Evolutionary conservation across 2,888 invertebrate species (phyloP).

Genomic region (Cerastis leucographa): DNA sequence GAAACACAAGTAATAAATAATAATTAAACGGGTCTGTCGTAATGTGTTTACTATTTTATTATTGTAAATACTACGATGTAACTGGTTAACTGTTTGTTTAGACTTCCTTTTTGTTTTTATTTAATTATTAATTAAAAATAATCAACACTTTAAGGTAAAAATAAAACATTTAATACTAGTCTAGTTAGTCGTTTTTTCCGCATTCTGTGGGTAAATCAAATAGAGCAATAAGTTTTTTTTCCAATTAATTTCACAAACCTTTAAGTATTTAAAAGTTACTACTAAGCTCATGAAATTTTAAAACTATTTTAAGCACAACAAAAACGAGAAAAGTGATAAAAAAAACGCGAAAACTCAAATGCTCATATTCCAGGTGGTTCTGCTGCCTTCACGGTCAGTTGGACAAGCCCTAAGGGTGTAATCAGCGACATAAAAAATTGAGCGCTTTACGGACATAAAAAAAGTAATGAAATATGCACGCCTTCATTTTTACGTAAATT

Average conservation of each 20-base stretch:
- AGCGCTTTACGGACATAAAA: slow-evolving; percentile 77
- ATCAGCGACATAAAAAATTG: slow-evolving; percentile 85
- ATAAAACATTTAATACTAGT: slow-evolving; percentile 11
- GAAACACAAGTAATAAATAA: slow-evolving; percentile 29
- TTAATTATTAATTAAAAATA: slow-evolving; percentile 28
- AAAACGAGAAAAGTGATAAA: not conserved
- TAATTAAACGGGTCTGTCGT: slow-evolving; percentile 36
- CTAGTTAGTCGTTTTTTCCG: slow-evolving; percentile 1
- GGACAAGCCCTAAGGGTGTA: slow-evolving; percentile 76
- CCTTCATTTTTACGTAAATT: slow-evolving; percentile 80
- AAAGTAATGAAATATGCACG: slow-evolving; percentile 81
- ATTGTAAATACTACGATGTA: slow-evolving; percentile 12
- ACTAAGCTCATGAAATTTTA: not conserved
- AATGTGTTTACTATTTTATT: slow-evolving; percentile 22
- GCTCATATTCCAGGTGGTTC: slow-evolving; percentile 42
- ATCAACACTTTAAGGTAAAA: slow-evolving; percentile 32
- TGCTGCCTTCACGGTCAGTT: slow-evolving; percentile 39
- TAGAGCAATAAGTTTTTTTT: not conserved
- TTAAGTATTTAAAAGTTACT: accelerated
- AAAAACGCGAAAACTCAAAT: not conserved
- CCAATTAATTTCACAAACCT: not conserved
- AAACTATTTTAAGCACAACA: not conserved
- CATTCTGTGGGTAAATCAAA: not conserved
- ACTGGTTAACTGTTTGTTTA: not conserved
- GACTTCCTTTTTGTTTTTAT: slow-evolving; percentile 20